phyloP scores from a whole-genome alignment of 2,888 invertebrate genomes.

The Pseudococcus viburni region DNA sequence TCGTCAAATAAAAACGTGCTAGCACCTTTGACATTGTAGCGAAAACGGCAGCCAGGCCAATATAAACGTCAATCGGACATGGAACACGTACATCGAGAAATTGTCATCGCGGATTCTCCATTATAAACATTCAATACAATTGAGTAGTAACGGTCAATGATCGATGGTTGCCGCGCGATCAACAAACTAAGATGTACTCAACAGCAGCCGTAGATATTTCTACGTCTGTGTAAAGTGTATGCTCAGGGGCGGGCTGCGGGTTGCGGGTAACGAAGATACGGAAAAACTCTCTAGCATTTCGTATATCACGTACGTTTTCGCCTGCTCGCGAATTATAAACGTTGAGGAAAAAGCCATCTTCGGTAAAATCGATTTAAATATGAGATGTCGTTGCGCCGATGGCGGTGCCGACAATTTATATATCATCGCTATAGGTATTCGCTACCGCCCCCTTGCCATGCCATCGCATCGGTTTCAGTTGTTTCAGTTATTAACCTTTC shows the following conservation, averaged over 20 bases:
- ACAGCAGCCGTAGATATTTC: not conserved
- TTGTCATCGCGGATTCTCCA: conserved; percentile 60
- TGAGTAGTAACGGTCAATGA: conserved; percentile 65
- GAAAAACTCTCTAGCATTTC: conserved; percentile 1
- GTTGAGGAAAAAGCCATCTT: conserved; percentile 21
- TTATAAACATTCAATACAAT: conserved; percentile 61
- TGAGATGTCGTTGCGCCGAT: conserved; percentile 35
- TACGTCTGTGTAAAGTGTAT: not conserved
- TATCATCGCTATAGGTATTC: not conserved
- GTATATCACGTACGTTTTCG: conserved; percentile 53
- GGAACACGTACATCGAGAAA: conserved; percentile 48
- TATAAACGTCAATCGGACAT: conserved; percentile 36
- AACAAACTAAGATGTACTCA: conserved; percentile 56
- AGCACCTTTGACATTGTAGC: conserved; percentile 61
- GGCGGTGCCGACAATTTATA: not conserved
- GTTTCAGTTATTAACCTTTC: conserved; percentile 51
- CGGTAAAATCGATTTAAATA: conserved; percentile 58
- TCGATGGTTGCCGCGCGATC: conserved; percentile 39
- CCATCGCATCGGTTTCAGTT: not conserved
- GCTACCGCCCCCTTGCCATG: not conserved
- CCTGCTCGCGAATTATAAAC: conserved; percentile 46
- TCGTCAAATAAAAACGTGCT: conserved; percentile 58
- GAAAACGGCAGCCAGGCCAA: not conserved
- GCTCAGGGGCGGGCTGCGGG: not conserved
- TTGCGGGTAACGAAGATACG: not conserved